Conservation (phyloP, 2,113 vertebrate genomes). For the Tetraodon nigroviridis region DNA sequence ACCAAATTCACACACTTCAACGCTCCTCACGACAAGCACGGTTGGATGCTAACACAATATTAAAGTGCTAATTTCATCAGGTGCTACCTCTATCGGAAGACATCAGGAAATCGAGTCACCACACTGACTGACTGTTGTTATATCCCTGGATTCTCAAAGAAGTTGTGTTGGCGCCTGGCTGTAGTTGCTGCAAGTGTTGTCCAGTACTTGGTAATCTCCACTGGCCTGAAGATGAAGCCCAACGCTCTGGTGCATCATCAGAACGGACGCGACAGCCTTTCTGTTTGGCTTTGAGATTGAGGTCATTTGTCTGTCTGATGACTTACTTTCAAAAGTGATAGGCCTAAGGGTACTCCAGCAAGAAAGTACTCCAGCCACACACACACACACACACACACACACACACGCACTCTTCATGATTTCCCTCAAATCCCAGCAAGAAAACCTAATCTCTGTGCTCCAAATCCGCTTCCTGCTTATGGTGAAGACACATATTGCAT, state of each 20-base stretch:
- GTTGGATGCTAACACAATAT: too few relatives aligned
- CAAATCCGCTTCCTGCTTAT: constrained; percentile 42
- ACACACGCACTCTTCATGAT: constrained; percentile 12
- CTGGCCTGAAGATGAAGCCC: constrained; percentile 39
- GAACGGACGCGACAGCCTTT: constrained; percentile 29
- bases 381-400: background rate
- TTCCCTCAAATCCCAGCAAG: constrained; percentile 36
- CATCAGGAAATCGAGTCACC: too few relatives aligned
- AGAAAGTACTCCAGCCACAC: constrained; percentile 18
- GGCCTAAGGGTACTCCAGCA: background rate
- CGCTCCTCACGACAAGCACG: too few relatives aligned
- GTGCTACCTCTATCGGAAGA: too few relatives aligned
- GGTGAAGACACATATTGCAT: constrained; percentile 26
- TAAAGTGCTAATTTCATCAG: too few relatives aligned
- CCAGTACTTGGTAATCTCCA: constrained; percentile 17
- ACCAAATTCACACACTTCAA: too few relatives aligned
- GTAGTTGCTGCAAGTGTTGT: constrained; percentile 6
- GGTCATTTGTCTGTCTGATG: constrained; percentile 41
- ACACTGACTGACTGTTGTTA: too few relatives aligned
- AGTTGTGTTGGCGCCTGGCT: background rate
- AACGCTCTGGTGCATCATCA: constrained; percentile 20
- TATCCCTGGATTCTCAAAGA: background rate
- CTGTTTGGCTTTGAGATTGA: constrained; percentile 22
- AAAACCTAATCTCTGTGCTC: constrained; percentile 43
- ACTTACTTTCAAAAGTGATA: constrained; percentile 19